These are phyloP conservation scores for Cyprinella venusta DNA, from an alignment of 2,797 vertebrate genomes.

Conservation along the genomic window DNA sequence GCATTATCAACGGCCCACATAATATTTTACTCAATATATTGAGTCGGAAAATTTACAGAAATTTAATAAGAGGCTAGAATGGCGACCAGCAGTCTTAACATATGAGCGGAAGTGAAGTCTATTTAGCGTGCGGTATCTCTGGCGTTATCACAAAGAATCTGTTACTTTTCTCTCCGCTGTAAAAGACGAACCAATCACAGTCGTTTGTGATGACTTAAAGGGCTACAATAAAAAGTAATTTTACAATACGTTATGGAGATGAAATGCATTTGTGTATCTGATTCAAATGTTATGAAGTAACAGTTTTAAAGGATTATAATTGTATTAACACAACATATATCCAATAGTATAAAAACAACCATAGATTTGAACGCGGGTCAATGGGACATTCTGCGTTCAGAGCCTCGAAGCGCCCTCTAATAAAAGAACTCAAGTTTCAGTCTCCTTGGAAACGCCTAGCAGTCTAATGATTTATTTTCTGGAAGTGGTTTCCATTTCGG, in stretches of 20 bases:
- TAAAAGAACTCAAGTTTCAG: not conserved
- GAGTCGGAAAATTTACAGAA: not conserved
- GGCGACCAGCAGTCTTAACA: not conserved
- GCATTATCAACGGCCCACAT: not conserved
- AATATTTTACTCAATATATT: not conserved
- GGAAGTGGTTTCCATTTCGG: slow-evolving; percentile 18
- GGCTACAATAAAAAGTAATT: not conserved
- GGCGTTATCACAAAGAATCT: not conserved
- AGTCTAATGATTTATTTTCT: not conserved
- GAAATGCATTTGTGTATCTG: not conserved
- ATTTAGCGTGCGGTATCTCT: not conserved
- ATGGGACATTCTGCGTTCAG: not conserved
- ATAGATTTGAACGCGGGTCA: not conserved
- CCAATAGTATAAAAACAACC: not conserved
- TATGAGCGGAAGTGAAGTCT: not conserved
- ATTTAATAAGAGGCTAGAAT: not conserved
- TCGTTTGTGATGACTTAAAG: not conserved
- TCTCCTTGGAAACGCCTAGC: not conserved
- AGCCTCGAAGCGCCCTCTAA: not conserved
- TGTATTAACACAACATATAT: not conserved
- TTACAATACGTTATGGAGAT: not conserved
- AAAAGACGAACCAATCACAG: slow-evolving; percentile 6
- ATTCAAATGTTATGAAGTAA: not conserved
- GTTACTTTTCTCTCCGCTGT: not conserved
- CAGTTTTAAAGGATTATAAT: not conserved